Evolutionary conservation across 2,113 vertebrate genomes (phyloP).

Genomic region (Apeltes quadracus): DNA sequence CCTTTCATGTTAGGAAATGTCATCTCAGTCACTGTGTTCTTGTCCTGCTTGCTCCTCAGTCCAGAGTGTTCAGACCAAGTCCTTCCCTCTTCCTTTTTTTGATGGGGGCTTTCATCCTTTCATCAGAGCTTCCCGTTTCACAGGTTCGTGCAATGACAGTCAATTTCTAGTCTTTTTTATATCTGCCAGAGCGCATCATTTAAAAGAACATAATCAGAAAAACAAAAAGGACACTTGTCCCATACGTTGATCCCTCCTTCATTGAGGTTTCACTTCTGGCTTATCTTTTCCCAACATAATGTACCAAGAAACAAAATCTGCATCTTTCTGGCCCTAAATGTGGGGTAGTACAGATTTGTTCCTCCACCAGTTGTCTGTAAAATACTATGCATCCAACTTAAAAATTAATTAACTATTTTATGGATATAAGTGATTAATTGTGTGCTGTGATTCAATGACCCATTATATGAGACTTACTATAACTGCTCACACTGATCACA

Average conservation of each 20-base stretch:
- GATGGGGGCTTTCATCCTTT: constrained; percentile 92
- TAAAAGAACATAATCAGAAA: background rate
- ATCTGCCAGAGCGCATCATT: background rate
- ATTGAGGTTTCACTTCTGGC: background rate
- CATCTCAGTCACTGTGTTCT: constrained; percentile 16
- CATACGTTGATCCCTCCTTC: background rate
- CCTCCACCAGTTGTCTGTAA: background rate
- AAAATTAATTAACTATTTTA: background rate
- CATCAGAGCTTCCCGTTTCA: constrained; percentile 91
- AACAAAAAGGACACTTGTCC: background rate
- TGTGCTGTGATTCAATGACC: background rate
- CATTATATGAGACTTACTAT: background rate
- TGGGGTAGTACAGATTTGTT: background rate
- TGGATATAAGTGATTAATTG: background rate
- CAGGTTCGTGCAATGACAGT: constrained; percentile 82
- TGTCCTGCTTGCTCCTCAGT: constrained; percentile 79
- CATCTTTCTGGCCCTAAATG: too few species aligned
- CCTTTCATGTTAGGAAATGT: background rate
- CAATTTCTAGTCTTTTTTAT: background rate
- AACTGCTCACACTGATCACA: background rate
- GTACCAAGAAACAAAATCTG: too few species aligned
- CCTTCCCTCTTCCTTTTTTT: constrained; percentile 90
- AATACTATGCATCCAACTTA: background rate
- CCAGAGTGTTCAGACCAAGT: constrained; percentile 85
- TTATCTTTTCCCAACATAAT: background rate